These are phyloP conservation scores for Nephrotoma guestfalica DNA, from an alignment of 2,888 invertebrate genomes.

Conservation along the genomic window DNA sequence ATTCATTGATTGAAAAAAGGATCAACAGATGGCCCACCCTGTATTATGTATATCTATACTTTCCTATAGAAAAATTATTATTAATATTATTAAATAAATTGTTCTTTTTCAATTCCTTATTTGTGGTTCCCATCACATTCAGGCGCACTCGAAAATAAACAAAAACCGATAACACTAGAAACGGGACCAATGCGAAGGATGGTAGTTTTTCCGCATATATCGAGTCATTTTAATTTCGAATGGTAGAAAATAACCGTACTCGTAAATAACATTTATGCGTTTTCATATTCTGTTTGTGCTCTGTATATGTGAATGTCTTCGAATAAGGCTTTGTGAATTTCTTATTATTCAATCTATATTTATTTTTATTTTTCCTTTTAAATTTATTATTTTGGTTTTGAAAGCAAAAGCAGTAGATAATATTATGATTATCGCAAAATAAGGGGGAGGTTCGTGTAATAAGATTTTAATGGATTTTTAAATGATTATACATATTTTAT, in stretches of 20 bases:
- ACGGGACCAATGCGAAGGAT: not conserved
- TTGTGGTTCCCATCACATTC: not conserved
- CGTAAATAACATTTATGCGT: not conserved
- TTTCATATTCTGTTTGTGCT: not conserved
- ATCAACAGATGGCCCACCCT: too few relatives aligned
- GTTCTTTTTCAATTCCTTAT: not conserved
- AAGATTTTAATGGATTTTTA: not conserved
- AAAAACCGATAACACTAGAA: not conserved
- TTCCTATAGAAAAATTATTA: not conserved
- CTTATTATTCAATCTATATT: not conserved
- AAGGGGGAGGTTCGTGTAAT: not conserved
- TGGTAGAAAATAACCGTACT: not conserved
- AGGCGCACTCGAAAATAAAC: slow-evolving; percentile 2
- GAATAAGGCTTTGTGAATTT: not conserved
- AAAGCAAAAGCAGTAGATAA: not conserved
- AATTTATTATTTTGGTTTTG: not conserved
- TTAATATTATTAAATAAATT: not conserved
- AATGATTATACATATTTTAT: not conserved
- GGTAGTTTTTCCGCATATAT: not conserved
- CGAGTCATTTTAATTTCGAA: not conserved
- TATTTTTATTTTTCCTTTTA: not conserved
- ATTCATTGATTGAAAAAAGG: too few relatives aligned
- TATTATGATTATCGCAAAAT: not conserved
- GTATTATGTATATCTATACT: not conserved
- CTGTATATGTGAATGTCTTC: not conserved